These are phyloP conservation scores for Xyliphius kryptos DNA, from an alignment of 2,113 vertebrate genomes.

Conservation along the genomic window DNA sequence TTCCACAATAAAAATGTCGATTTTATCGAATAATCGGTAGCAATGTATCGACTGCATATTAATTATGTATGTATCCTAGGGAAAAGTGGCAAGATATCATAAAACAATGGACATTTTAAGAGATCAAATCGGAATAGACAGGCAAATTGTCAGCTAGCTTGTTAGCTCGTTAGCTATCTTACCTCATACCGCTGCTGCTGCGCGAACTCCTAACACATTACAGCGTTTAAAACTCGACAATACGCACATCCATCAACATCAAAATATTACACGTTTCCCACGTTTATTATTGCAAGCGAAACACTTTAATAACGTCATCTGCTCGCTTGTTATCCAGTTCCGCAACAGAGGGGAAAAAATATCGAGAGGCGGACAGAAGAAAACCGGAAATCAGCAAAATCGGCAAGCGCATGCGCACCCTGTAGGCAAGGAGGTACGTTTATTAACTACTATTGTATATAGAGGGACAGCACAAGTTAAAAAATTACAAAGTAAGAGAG, in stretches of 20 bases:
- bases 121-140: too few species aligned
- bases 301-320: neutral
- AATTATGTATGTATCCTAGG: too few species aligned
- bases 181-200: slow-evolving; percentile 16
- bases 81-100: too few species aligned
- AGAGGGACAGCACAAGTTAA: too few species aligned
- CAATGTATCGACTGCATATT: too few species aligned
- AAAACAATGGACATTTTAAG: too few species aligned
- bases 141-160: neutral
- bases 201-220: neutral
- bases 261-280: neutral
- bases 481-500: too few species aligned
- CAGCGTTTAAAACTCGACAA: neutral
- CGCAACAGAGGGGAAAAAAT: too few species aligned
- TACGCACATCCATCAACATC: neutral
- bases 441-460: too few species aligned
- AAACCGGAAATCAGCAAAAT: neutral
- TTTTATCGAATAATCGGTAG: too few species aligned
- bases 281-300: neutral
- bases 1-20: too few species aligned
- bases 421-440: neutral
- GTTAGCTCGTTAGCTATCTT: slow-evolving; percentile 6
- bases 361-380: neutral
- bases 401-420: neutral
- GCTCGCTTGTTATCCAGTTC: neutral